Evolutionary conservation across 2,113 vertebrate genomes (phyloP).

Genomic region (Alexandromys fortis): DNA sequence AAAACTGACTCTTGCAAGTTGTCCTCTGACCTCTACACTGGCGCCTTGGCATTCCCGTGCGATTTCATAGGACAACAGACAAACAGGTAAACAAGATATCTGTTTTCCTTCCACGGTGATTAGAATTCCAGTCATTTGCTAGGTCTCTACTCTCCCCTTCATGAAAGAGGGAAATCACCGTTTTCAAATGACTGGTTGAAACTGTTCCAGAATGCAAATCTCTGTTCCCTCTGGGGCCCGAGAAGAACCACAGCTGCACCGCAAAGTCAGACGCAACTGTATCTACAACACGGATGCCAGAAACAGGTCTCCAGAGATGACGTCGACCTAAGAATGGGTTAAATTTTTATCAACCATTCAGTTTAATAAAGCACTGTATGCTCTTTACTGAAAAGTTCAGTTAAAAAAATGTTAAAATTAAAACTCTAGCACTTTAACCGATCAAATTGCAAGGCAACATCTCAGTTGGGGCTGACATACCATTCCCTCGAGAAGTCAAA

Average conservation of each 20-base stretch:
- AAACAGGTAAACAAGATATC: background rate
- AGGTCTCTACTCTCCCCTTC: background rate
- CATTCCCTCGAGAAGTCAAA: constrained; percentile 47
- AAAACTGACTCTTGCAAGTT: background rate
- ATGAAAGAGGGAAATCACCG: background rate
- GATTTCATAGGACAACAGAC: background rate
- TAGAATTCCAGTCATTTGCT: background rate
- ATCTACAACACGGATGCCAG: background rate
- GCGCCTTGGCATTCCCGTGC: background rate
- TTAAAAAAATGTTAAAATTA: constrained; percentile 65
- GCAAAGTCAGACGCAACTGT: background rate
- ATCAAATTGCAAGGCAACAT: constrained; percentile 64
- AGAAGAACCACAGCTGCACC: background rate
- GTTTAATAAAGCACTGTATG: constrained; percentile 31
- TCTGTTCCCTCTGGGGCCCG: background rate
- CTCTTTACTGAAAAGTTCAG: constrained; percentile 53
- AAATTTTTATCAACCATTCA: background rate
- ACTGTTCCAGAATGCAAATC: background rate
- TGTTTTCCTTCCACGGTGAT: background rate
- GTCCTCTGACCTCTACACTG: background rate
- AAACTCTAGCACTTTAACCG: constrained; percentile 50
- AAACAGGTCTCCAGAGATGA: background rate
- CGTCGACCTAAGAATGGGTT: background rate
- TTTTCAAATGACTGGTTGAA: background rate
- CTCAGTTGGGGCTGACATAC: constrained; percentile 44